phyloP scores from a whole-genome alignment of 2,888 invertebrate genomes.

The Cataglyphis rosenhaueri region DNA sequence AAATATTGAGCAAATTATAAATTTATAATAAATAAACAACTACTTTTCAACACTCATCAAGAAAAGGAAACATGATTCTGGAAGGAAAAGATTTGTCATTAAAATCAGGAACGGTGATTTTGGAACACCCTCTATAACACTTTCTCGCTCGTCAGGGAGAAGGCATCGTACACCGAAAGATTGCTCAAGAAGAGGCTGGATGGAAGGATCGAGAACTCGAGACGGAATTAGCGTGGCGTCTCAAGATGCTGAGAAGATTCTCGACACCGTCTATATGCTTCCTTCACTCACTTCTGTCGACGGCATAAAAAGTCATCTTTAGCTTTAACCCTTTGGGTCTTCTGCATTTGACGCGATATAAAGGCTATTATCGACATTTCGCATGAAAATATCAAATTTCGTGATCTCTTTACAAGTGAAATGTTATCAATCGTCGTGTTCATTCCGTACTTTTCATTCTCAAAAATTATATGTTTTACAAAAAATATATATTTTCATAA shows the following conservation, averaged over 20 bases:
- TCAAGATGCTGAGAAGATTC: conserved; percentile 28
- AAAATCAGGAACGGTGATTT: neutral
- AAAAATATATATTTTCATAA: neutral
- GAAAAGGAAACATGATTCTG: neutral
- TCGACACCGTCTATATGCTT: conserved; percentile 37
- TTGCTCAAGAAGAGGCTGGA: conserved; percentile 65
- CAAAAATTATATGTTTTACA: neutral
- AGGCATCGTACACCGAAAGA: conserved; percentile 52
- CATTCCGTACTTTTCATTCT: neutral
- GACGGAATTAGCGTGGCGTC: conserved; percentile 58
- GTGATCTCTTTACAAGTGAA: neutral
- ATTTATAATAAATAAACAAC: neutral
- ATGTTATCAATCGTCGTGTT: conserved; percentile 1
- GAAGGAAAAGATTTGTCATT: neutral
- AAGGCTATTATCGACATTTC: conserved; percentile 24
- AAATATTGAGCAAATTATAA: neutral
- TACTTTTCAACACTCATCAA: too few relatives aligned
- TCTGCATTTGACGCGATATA: conserved; percentile 7
- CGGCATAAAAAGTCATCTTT: conserved; percentile 41
- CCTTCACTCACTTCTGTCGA: conserved; percentile 4
- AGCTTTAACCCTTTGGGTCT: conserved; percentile 19
- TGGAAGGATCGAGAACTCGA: conserved; percentile 57
- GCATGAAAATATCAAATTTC: conserved; percentile 10
- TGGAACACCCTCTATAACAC: conserved; percentile 24
- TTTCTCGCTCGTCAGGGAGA: conserved; percentile 45